These are phyloP conservation scores for Glossophaga mutica DNA, from an alignment of 2,797 vertebrate genomes.

Conservation along the genomic window DNA sequence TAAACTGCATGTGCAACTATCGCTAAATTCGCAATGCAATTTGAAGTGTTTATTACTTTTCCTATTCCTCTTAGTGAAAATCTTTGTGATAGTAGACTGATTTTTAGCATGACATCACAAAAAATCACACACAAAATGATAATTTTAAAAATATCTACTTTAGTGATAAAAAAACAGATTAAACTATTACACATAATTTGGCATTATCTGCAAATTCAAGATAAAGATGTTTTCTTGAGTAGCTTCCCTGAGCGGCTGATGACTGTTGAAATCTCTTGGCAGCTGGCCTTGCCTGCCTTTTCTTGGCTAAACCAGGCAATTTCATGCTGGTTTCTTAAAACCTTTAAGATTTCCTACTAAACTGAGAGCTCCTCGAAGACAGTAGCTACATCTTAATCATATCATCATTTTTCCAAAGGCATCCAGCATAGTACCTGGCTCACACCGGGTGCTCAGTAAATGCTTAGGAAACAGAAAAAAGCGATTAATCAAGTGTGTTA, in stretches of 20 bases:
- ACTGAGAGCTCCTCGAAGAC: conserved; percentile 30
- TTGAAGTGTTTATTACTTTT: not conserved
- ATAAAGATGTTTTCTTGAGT: not conserved
- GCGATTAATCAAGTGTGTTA: not conserved
- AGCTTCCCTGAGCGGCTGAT: not conserved
- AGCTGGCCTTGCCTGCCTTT: conserved; percentile 48
- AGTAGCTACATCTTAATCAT: conserved; percentile 55
- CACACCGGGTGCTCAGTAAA: not conserved
- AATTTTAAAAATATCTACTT: not conserved
- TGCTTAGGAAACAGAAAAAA: not conserved
- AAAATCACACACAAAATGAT: not conserved
- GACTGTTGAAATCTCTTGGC: conserved; percentile 38
- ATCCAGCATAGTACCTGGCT: not conserved
- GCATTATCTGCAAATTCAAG: not conserved
- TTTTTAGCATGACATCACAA: not conserved
- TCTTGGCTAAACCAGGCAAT: conserved; percentile 66
- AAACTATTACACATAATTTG: not conserved
- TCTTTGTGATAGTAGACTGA: not conserved
- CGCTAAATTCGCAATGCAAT: not conserved
- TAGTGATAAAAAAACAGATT: not conserved
- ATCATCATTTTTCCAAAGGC: conserved; percentile 15
- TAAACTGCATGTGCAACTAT: not conserved
- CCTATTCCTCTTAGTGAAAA: not conserved
- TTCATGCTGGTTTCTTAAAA: conserved; percentile 63
- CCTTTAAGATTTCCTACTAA: conserved; percentile 44